Evolutionary conservation across 2,797 vertebrate genomes (phyloP).

Genomic region (Eptatretus atami): DNA sequence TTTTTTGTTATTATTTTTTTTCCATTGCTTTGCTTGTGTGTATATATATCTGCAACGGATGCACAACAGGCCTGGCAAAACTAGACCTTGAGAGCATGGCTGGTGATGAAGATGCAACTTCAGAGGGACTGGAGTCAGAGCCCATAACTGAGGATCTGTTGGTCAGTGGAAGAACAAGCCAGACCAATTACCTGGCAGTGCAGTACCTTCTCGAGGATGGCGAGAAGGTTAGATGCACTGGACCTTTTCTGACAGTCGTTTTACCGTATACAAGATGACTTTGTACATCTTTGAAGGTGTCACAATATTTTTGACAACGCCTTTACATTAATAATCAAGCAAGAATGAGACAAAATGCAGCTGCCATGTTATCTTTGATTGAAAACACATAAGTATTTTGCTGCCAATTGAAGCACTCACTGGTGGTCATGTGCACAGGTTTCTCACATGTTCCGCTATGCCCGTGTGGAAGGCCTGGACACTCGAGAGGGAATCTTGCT

Average conservation of each 20-base stretch:
- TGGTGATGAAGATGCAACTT: too few species aligned
- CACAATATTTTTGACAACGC: not conserved
- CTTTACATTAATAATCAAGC: not conserved
- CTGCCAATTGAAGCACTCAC: not conserved
- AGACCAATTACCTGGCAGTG: slow-evolving; percentile 66
- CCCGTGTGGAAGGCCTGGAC: slow-evolving; percentile 75
- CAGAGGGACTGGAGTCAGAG: slow-evolving; percentile 17
- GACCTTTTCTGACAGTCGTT: not conserved
- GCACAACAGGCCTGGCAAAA: too few species aligned
- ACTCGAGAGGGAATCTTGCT: slow-evolving; percentile 84
- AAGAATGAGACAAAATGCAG: not conserved
- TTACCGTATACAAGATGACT: not conserved
- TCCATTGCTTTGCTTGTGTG: too few species aligned
- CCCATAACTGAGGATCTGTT: slow-evolving; percentile 48
- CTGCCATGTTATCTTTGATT: slow-evolving; percentile 1
- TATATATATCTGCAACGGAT: too few species aligned
- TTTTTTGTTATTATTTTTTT: too few species aligned
- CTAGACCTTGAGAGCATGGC: too few species aligned
- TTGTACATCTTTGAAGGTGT: slow-evolving; percentile 1
- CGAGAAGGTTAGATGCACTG: slow-evolving; percentile 34
- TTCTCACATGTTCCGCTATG: slow-evolving; percentile 93
- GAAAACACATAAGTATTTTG: not conserved
- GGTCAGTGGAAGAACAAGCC: slow-evolving; percentile 49
- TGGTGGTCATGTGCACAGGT: slow-evolving; percentile 24
- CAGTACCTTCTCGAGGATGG: slow-evolving; percentile 76